phyloP scores from a whole-genome alignment of 1,140 invertebrate genomes.

The Hyles vespertilio region DNA sequence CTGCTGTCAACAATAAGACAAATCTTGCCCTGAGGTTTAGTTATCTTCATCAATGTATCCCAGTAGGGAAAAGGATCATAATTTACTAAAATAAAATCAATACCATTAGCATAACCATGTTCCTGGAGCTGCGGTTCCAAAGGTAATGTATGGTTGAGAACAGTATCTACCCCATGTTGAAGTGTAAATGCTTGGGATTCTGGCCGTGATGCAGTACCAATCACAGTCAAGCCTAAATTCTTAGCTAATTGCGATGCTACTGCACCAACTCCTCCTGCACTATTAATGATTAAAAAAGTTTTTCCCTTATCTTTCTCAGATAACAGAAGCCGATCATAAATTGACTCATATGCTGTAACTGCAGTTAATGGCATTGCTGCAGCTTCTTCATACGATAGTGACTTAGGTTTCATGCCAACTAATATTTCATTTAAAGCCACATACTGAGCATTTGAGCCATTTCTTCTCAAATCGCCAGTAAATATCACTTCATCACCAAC shows the following conservation, averaged over 20 bases:
- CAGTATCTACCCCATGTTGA: slow-evolving; percentile 42
- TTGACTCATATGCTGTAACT: slow-evolving; percentile 53
- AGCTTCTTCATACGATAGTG: slow-evolving; percentile 58
- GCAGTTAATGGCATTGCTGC: slow-evolving; percentile 58
- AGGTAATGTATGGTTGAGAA: slow-evolving; percentile 55
- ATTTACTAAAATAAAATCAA: slow-evolving; percentile 60
- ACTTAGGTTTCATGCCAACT: slow-evolving; percentile 53
- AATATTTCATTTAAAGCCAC: slow-evolving; percentile 50
- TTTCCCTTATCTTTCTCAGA: slow-evolving; percentile 58
- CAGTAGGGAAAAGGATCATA: slow-evolving; percentile 64
- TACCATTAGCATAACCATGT: slow-evolving; percentile 39
- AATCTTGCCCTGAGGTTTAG: slow-evolving; percentile 60
- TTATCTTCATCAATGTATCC: slow-evolving; percentile 52
- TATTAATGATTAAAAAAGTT: slow-evolving; percentile 57
- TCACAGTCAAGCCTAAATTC: slow-evolving; percentile 51
- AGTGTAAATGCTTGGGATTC: slow-evolving; percentile 46
- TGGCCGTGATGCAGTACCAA: slow-evolving; percentile 57
- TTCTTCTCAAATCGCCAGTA: slow-evolving; percentile 46
- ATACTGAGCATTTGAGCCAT: slow-evolving; percentile 60
- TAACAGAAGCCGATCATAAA: slow-evolving; percentile 45
- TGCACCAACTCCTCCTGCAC: slow-evolving; percentile 62
- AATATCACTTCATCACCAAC: slow-evolving; percentile 61
- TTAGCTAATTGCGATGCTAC: slow-evolving; percentile 54
- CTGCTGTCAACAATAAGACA: slow-evolving; percentile 59
- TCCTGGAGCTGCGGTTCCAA: slow-evolving; percentile 46